Evolutionary conservation across 2,797 vertebrate species (phyloP), one percentile per base, ranked within the genome.

Genomic region (Pampus argenteus): DNA sequence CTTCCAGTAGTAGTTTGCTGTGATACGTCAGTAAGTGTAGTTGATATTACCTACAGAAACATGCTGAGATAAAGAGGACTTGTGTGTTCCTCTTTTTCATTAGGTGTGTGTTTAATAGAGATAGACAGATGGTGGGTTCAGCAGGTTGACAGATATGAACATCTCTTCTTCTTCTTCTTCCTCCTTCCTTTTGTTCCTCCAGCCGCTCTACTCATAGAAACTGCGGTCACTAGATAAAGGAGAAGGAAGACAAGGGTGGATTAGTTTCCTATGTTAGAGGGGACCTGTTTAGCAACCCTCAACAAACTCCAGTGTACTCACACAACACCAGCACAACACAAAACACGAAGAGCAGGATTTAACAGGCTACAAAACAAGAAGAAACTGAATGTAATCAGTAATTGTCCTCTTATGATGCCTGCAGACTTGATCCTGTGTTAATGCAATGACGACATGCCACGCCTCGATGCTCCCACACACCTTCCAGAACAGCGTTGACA

Each of bases 201-300:
- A 5, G 31, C 29, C 17, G 14, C 57, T 75, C 86, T 92, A 92
- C 66, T 94, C 89, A 5, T 84, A 93, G 78, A 92, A 92, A 64
- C 81, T 90, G 65, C 91, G 92, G 31, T 87, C 91, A 36, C 94
- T 94, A 28, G 17, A 61, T 23, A 73, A 66, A 58, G 20, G 5
- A 54, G 31, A 23, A 59, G 40, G 15, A 23, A 59, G 40, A 14
- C 11, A 52, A 54, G 2, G 7, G 20, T 26, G 18, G 2, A 28
- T 61, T 3, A 40, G 26, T 66, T 40, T 61, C 10, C 17, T 42
- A 17, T 34, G 47, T n/a, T 15, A 58, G 29, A 67, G 8, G 6
- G 25, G 13, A 7, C n/a, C 26, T 2, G 10, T n/a, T 23, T 9
- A 71, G 14, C 40, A 45, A 47, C 26, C 4, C 17, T 31, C 36